Evolutionary conservation across 1,140 invertebrate genomes (phyloP).

Genomic region (Gerris buenoi): DNA sequence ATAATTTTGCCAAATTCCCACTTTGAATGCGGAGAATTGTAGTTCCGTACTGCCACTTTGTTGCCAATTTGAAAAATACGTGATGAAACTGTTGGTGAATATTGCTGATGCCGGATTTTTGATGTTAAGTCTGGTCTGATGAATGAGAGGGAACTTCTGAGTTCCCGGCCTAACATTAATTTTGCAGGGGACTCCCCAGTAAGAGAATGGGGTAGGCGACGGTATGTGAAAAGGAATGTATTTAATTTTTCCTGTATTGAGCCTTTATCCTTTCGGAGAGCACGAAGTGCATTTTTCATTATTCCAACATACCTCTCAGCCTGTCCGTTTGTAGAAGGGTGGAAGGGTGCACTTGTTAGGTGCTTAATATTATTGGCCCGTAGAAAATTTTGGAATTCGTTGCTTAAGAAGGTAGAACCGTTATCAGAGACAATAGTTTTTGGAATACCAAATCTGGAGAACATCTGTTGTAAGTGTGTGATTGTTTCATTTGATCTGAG

Average conservation of each 20-base stretch:
- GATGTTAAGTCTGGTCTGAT: background rate
- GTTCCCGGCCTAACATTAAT: background rate
- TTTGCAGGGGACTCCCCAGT: conserved; percentile 1
- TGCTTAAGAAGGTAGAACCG: background rate
- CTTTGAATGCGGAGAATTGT: background rate
- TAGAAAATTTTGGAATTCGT: background rate
- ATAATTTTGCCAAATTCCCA: background rate
- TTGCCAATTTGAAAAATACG: background rate
- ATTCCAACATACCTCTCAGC: background rate
- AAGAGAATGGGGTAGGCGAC: background rate
- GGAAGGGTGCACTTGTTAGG: background rate
- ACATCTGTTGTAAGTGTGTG: background rate
- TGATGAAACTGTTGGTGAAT: background rate
- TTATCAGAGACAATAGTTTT: background rate
- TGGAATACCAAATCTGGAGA: background rate
- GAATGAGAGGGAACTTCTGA: background rate
- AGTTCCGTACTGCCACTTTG: background rate
- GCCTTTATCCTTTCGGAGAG: background rate
- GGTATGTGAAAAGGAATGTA: conserved; percentile 1
- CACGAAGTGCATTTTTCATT: background rate
- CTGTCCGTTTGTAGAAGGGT: background rate
- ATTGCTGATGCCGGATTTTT: background rate
- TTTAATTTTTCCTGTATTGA: background rate
- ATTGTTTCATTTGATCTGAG: background rate
- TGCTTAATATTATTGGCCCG: background rate